Evolutionary conservation across 2,113 vertebrate genomes (phyloP).

Genomic region (Protobothrops mucrosquamatus): DNA sequence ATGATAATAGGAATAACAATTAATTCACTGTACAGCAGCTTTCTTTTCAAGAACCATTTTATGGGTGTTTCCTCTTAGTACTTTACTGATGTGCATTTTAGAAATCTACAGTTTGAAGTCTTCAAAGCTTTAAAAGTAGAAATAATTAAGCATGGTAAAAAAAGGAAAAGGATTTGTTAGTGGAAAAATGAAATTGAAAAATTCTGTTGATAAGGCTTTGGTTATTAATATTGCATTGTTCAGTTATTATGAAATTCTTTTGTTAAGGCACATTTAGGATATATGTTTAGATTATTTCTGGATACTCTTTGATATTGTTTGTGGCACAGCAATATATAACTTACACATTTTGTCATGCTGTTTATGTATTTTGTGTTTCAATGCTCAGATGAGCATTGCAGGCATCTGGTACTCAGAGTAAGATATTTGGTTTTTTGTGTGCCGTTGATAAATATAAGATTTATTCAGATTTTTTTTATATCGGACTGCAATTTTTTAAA

Average conservation of each 20-base stretch:
- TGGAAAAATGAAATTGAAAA: conserved; percentile 6
- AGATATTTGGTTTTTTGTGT: conserved; percentile 26
- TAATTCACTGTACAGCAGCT: conserved; percentile 62
- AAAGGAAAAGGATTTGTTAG: background rate
- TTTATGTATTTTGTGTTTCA: background rate
- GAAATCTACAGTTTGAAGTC: background rate
- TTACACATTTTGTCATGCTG: background rate
- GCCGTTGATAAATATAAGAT: conserved; percentile 46
- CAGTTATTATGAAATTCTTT: conserved; percentile 50
- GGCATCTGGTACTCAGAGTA: conserved; percentile 12
- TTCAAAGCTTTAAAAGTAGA: background rate
- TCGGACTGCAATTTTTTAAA: conserved; percentile 27
- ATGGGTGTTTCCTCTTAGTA: conserved; percentile 57
- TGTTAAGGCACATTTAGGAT: background rate
- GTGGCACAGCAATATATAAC: background rate
- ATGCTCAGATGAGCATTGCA: background rate
- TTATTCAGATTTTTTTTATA: conserved; percentile 54
- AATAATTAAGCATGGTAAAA: background rate
- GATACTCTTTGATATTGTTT: background rate
- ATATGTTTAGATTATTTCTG: background rate
- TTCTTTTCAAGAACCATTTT: conserved; percentile 61
- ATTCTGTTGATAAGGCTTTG: conserved; percentile 39
- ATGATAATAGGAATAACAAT: conserved; percentile 59
- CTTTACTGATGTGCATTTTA: conserved; percentile 30
- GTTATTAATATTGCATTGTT: conserved; percentile 10